A percentile compares a stretch with the other conserved stretches of the same genome.
phyloP scores from a whole-genome alignment of 1,140 invertebrate species.

The Stegodyphus dumicola region DNA sequence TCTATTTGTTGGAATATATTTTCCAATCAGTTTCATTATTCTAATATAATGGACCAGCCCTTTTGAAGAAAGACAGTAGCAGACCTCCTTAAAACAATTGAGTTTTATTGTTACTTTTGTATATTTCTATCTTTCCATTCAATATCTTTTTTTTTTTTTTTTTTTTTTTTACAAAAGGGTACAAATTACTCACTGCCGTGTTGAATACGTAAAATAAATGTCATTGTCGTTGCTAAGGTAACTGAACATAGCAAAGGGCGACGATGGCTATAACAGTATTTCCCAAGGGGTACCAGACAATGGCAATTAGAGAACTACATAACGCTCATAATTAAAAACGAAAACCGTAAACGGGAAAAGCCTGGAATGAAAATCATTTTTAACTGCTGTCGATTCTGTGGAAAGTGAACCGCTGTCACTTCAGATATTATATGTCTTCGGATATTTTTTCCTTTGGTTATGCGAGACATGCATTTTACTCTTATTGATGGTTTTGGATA shows the following conservation, averaged over 20 bases:
- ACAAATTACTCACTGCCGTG: neutral
- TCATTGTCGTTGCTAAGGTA: neutral
- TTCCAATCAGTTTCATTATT: neutral
- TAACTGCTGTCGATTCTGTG: neutral
- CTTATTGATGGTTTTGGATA: neutral
- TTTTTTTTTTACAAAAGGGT: neutral
- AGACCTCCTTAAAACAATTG: neutral
- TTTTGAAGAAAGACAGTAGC: neutral
- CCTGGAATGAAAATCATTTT: neutral
- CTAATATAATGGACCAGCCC: neutral
- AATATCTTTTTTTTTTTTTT: neutral
- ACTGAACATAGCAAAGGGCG: neutral
- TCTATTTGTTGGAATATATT: neutral
- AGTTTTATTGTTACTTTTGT: neutral
- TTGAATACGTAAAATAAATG: constrained; percentile 1
- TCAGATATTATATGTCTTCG: neutral
- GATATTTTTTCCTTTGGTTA: neutral
- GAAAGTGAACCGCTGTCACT: neutral
- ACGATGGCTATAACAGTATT: neutral
- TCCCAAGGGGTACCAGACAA: neutral
- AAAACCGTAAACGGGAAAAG: neutral
- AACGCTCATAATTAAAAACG: constrained; percentile 1
- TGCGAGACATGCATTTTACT: neutral
- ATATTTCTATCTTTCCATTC: neutral
- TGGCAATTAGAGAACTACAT: neutral